These are phyloP conservation scores for Erannis defoliaria DNA, from an alignment of 2,888 invertebrate species.

Conservation along the genomic window DNA sequence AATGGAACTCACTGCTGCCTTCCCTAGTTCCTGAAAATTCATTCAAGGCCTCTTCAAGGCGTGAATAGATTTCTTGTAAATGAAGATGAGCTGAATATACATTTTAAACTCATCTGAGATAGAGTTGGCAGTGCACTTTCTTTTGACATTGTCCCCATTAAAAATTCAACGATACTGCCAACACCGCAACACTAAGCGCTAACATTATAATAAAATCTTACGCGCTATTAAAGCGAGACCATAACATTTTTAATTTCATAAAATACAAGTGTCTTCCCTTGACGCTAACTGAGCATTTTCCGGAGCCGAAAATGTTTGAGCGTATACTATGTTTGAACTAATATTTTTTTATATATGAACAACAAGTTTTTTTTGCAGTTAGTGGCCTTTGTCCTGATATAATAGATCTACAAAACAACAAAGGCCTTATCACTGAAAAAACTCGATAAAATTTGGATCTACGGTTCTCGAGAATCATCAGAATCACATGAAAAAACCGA, in stretches of 20 bases:
- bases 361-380: too few species aligned
- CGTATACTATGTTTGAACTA: too few species aligned
- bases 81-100: not conserved
- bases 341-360: too few species aligned
- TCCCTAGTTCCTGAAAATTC: too few species aligned
- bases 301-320: not conserved
- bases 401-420: too few species aligned
- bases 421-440: too few species aligned
- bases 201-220: conserved; percentile 30
- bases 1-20: too few species aligned
- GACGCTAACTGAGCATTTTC: not conserved
- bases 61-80: not conserved
- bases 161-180: conserved; percentile 22
- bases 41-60: too few species aligned
- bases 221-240: conserved; percentile 10
- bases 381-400: too few species aligned
- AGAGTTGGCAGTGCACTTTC: conserved; percentile 3
- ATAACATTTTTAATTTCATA: conserved; percentile 23
- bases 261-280: conserved; percentile 11
- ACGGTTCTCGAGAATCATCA: too few species aligned
- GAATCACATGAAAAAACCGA: too few species aligned
- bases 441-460: too few species aligned
- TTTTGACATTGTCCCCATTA: conserved; percentile 5
- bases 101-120: not conserved
- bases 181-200: conserved; percentile 19